Evolutionary conservation across 1,140 invertebrate species (phyloP).

Genomic region (Ostrea edulis): DNA sequence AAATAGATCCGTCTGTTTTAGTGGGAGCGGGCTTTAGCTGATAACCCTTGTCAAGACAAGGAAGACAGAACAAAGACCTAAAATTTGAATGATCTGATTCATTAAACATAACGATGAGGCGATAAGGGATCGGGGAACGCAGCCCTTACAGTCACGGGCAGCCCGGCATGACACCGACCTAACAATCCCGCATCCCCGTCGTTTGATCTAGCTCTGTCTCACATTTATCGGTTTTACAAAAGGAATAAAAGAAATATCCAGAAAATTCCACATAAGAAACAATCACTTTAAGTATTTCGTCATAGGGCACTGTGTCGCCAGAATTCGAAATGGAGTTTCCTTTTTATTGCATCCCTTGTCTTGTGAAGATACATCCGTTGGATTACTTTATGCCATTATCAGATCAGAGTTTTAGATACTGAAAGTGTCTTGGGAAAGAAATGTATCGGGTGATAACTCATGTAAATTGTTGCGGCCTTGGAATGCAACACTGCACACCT

Average conservation of each 20-base stretch:
- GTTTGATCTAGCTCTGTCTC: background rate
- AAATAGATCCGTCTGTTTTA: background rate
- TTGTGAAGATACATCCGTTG: background rate
- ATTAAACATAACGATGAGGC: background rate
- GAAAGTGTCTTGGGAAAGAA: too few species aligned
- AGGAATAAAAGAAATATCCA: background rate
- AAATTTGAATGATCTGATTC: constrained; percentile 31
- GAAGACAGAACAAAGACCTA: constrained; percentile 14
- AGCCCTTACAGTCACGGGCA: background rate
- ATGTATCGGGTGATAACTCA: too few species aligned
- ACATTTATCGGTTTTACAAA: background rate
- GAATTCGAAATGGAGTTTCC: background rate
- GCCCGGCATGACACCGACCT: background rate
- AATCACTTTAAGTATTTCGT: constrained; percentile 24
- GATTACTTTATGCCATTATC: too few species aligned
- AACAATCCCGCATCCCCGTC: background rate
- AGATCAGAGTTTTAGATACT: too few species aligned
- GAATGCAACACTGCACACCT: too few species aligned
- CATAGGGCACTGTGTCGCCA: background rate
- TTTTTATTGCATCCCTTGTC: background rate
- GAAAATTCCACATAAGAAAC: background rate
- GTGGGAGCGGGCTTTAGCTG: background rate
- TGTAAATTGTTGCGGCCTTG: too few species aligned
- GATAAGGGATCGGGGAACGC: background rate
- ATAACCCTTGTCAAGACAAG: constrained; percentile 9